These are phyloP conservation scores for Tachysurus vachellii DNA, from an alignment of 2,113 vertebrate species.

Conservation along the genomic window DNA sequence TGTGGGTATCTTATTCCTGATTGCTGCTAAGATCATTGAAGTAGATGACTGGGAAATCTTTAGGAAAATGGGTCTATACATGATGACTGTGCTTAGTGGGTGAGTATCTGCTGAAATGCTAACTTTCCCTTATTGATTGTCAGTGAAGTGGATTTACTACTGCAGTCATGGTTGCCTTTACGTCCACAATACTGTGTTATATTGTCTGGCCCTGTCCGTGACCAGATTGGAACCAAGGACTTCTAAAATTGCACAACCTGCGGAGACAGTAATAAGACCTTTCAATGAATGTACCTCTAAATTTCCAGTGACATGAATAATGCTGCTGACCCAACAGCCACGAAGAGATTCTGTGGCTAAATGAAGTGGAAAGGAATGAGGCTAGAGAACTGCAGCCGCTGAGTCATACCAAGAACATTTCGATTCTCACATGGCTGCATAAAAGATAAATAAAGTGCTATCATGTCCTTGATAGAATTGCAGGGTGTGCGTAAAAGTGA, in stretches of 20 bases:
- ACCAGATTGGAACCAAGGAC: conserved; percentile 72
- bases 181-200: conserved; percentile 58
- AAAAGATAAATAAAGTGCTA: conserved; percentile 37
- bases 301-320: conserved; percentile 55
- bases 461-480: conserved; percentile 39
- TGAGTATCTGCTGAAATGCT: conserved; percentile 68
- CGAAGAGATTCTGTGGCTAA: conserved; percentile 42
- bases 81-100: conserved; percentile 96
- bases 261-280: conserved; percentile 67
- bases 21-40: conserved; percentile 96
- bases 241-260: conserved; percentile 72
- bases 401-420: conserved; percentile 36
- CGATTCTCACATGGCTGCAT: conserved; percentile 20
- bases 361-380: conserved; percentile 46
- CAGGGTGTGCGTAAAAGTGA: conserved; percentile 22
- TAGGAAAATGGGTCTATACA: conserved; percentile 94
- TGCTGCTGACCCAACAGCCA: conserved; percentile 45
- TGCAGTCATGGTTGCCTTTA: conserved; percentile 59
- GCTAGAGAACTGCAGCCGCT: conserved; percentile 27
- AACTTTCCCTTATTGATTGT: conserved; percentile 48
- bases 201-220: conserved; percentile 59
- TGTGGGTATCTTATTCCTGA: conserved; percentile 91
- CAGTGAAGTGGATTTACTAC: conserved; percentile 62
- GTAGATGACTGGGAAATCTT: conserved; percentile 99
- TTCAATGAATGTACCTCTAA: conserved; percentile 58